A percentile compares a stretch with the other conserved stretches of the same genome.
Evolutionary conservation across 2,113 vertebrate species (phyloP).

Genomic region (Sciurus niger): DNA sequence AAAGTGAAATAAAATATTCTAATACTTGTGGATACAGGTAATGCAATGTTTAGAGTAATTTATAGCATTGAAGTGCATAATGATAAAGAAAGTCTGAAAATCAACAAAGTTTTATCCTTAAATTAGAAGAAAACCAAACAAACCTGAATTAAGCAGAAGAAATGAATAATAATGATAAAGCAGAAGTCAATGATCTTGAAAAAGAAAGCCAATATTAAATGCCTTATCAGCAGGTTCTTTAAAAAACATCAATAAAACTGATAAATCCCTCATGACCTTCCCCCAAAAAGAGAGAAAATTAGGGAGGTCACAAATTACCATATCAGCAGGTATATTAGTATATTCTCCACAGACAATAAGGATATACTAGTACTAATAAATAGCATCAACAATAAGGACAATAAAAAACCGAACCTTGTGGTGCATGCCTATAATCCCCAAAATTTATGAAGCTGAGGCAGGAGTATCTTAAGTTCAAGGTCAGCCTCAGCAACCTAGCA

Average conservation of each 20-base stretch:
- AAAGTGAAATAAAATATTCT: neutral
- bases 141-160: neutral
- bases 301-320: neutral
- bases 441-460: too few relatives aligned
- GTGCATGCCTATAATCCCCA: too few relatives aligned
- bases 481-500: too few relatives aligned
- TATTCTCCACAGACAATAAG: neutral
- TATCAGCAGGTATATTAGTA: neutral
- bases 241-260: neutral
- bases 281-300: neutral
- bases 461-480: too few relatives aligned
- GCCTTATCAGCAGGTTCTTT: neutral
- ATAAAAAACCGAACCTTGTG: neutral
- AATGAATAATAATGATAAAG: neutral
- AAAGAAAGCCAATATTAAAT: neutral
- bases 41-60: neutral
- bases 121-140: neutral
- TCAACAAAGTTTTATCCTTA: neutral
- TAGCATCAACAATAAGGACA: neutral
- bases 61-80: neutral
- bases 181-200: neutral
- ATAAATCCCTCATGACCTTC: too few relatives aligned
- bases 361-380: neutral
- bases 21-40: neutral
- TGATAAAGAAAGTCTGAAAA: neutral